Evolutionary conservation across 2,113 vertebrate species (phyloP), one percentile per base, ranked within the genome.

Genomic region (Myrmophylax atrothorax): DNA sequence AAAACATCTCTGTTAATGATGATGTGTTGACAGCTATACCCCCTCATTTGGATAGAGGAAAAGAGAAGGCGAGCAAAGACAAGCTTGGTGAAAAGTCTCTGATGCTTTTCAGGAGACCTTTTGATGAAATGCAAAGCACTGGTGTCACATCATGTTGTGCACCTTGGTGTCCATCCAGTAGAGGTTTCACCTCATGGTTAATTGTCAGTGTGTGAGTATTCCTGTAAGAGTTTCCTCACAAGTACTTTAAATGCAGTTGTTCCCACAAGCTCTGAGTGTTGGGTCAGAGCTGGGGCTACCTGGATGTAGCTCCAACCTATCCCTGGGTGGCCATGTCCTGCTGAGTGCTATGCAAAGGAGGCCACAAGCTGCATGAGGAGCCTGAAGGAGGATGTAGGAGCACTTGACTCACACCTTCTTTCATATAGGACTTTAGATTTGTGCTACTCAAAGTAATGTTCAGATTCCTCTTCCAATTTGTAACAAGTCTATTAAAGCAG

Each of bases 41-140:
- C 22, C 24, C 31, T 96, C 46, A 24, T 47, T 64, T 50, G 55
- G 55, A 52, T 31, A 18, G 35, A 55, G 44, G n/a, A 59, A 33
- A 35, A 4, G 31, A 76, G 46, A 37, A 77, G 49, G 44, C 50
- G 64, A 42, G 25, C 24, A 53, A 44, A 47, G 52, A 40, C 0
- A 64, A 89, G 28, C 40, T 63, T 78, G 35, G 16, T 81, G 40
- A 44, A 75, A 67, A 59, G 31, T 26, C 23, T 35, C 25, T 38
- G 70, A 24, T 67, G 46, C 70, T 59, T 0, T 75, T 85, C 31
- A 33, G 77, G 67, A 68, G 53, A 47, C n/a, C 18, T 73, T 44
- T 35, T 29, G 10, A 5, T 55, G 79, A 82, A 50, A 10, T 60
- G 63, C 37, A 58, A 16, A 92, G 17, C 0, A 0, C 44, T 49